Base-by-base conservation (phyloP, 2,113 vertebrate species). In the Sterrhoptilus dennistouni region DNA sequence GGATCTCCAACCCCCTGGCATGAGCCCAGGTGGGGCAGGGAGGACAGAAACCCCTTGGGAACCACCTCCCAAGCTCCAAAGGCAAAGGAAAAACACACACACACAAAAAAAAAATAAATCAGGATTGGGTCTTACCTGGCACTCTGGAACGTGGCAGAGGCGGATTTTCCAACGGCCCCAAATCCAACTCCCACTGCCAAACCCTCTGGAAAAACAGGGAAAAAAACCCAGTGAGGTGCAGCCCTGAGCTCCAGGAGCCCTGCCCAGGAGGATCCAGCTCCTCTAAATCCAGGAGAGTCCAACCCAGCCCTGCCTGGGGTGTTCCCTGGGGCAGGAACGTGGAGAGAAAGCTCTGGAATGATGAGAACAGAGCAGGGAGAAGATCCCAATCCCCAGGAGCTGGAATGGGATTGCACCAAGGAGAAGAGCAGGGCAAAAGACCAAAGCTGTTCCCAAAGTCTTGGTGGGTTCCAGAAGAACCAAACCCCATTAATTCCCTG, bases 121-220 rank as follows among this genome's bases (percentile, higher is more conserved):
- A 0, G 19, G 1, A 0, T 0, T 1, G 11, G 5, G 9, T 14
- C 98, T 98, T 97, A 99, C 99, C 99, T 99, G 97, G 99, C 99
- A 0, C 98, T 99, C 75, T 99, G 99, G 69, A 99, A 99, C 2
- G 99, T 99, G 3, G 99, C 99, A 23, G 99, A 99, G 0, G 98
- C 49, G 0, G 99, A 99, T 97, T 99, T 99, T 31, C 98, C 99
- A 16, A 99, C 11, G 6, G 99, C 99, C 42, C 99, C 99, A 1
- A 99, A 99, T 57, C 98, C 99, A 50, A 99, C 99, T 11, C 99
- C 99, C 18, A 99, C 99, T 13, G 99, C 99, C 74, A 99, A 97
- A 24, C 99, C 99, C 98, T 99, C 99, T 99, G 98, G 28, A 98
- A 98, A 0, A 91, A 56, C 94, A 87, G 78, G 56, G 56, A 69